A percentile compares a stretch with the other conserved stretches of the same genome.
Evolutionary conservation across 2,888 invertebrate genomes (phyloP).

Genomic region (Macrophya annulata): DNA sequence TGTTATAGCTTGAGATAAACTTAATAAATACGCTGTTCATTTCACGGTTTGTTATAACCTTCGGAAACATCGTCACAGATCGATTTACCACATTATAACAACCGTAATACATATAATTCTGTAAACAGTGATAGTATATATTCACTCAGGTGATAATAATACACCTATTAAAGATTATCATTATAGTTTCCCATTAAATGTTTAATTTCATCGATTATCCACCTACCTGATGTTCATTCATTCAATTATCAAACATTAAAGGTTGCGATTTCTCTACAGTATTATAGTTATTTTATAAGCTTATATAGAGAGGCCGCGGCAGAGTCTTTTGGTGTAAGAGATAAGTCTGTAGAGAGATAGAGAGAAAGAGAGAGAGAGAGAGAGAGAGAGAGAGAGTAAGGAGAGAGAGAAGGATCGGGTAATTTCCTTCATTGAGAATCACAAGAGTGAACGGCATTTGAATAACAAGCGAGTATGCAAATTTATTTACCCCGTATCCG

Average conservation of each 20-base stretch:
- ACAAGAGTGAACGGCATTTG: slow-evolving; percentile 75
- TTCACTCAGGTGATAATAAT: slow-evolving; percentile 15
- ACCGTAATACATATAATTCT: neutral
- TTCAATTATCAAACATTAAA: neutral
- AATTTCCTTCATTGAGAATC: slow-evolving; percentile 73
- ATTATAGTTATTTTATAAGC: slow-evolving; percentile 13
- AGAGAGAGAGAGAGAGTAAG: neutral
- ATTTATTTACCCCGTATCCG: slow-evolving; percentile 65
- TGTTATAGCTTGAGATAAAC: neutral
- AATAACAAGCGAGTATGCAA: slow-evolving; percentile 78
- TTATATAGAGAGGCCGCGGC: neutral
- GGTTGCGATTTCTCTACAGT: slow-evolving; percentile 8
- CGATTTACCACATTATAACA: neutral
- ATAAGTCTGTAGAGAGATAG: slow-evolving; percentile 4
- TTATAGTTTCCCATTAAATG: neutral
- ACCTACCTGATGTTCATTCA: neutral
- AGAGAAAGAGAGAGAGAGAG: no score
- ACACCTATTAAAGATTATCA: slow-evolving; percentile 26
- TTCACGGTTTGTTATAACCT: neutral
- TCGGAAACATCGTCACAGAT: neutral
- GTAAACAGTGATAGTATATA: neutral
- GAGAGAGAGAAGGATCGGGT: slow-evolving; percentile 56
- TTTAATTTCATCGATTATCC: slow-evolving; percentile 12
- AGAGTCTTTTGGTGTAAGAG: neutral
- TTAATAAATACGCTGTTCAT: neutral